Evolutionary conservation across 2,888 invertebrate genomes (phyloP).

Genomic region (Calliscelio sp.): DNA sequence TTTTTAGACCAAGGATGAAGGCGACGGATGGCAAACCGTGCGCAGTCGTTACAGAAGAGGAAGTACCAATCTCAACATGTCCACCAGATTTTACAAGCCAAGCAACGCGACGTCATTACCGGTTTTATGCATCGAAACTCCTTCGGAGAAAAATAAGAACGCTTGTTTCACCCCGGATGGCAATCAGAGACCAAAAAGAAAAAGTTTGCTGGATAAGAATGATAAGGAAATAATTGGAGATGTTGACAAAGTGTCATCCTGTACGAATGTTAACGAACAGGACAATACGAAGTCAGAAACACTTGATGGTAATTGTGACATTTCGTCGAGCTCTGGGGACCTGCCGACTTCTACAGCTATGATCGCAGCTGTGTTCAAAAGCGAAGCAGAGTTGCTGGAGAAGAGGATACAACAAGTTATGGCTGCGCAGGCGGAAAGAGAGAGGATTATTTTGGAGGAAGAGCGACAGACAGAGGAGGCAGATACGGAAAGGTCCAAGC

Average conservation of each 20-base stretch:
- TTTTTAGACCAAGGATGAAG: conserved; percentile 79
- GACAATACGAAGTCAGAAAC: conserved; percentile 58
- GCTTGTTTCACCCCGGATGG: conserved; percentile 80
- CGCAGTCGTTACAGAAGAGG: conserved; percentile 90
- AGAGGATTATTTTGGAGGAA: conserved; percentile 85
- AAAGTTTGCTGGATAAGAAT: conserved; percentile 77
- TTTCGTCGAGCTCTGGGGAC: conserved; percentile 74
- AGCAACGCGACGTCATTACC: conserved; percentile 94
- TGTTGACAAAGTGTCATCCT: conserved; percentile 79
- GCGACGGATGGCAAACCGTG: conserved; percentile 96
- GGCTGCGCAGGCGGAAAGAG: conserved; percentile 85
- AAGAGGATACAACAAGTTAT: conserved; percentile 85
- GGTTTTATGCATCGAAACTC: conserved; percentile 87
- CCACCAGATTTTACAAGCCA: conserved; percentile 92
- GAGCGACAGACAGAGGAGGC: conserved; percentile 88
- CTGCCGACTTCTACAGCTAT: conserved; percentile 83
- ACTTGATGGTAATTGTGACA: conserved; percentile 56
- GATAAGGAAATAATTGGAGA: conserved; percentile 79
- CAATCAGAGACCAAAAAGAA: conserved; percentile 75
- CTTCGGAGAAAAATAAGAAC: conserved; percentile 81
- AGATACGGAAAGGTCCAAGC: conserved; percentile 89
- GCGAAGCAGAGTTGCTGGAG: conserved; percentile 84
- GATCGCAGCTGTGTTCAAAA: conserved; percentile 85
- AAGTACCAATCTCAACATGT: conserved; percentile 88
- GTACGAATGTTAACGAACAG: conserved; percentile 85